Evolutionary conservation across 2,797 vertebrate genomes (phyloP).

Genomic region (Acridotheres tristis): DNA sequence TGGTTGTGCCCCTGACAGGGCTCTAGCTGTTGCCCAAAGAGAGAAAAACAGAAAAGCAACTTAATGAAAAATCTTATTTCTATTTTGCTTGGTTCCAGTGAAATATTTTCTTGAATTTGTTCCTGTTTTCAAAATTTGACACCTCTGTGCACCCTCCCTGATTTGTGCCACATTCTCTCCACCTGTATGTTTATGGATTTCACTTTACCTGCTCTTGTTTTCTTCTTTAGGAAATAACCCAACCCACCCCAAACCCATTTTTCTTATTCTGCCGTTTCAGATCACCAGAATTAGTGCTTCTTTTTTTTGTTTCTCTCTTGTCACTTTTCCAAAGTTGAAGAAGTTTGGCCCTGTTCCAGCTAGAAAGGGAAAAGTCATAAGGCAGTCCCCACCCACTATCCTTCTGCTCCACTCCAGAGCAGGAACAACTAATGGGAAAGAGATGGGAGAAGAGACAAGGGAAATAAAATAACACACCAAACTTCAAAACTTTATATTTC

Average conservation of each 20-base stretch:
- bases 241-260: neutral
- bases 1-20: neutral
- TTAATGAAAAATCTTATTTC: neutral
- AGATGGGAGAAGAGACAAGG: neutral
- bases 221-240: neutral
- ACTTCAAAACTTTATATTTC: conserved; percentile 43
- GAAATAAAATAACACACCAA: conserved; percentile 33
- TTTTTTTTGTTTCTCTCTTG: conserved; percentile 26
- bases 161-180: neutral
- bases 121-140: neutral
- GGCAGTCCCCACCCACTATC: conserved; percentile 58
- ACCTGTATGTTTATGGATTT: neutral
- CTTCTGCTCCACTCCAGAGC: conserved; percentile 32
- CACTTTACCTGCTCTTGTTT: neutral
- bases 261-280: conserved; percentile 4
- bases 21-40: neutral
- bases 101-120: neutral
- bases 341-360: conserved; percentile 38
- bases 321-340: conserved; percentile 55
- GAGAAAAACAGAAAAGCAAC: neutral
- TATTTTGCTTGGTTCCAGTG: neutral
- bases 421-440: conserved; percentile 23
- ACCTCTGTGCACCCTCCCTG: neutral
- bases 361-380: conserved; percentile 60
- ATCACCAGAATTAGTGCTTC: conserved; percentile 27